Evolutionary conservation across 2,888 invertebrate species (phyloP).

Genomic region (Drosophila paramelanica): DNA sequence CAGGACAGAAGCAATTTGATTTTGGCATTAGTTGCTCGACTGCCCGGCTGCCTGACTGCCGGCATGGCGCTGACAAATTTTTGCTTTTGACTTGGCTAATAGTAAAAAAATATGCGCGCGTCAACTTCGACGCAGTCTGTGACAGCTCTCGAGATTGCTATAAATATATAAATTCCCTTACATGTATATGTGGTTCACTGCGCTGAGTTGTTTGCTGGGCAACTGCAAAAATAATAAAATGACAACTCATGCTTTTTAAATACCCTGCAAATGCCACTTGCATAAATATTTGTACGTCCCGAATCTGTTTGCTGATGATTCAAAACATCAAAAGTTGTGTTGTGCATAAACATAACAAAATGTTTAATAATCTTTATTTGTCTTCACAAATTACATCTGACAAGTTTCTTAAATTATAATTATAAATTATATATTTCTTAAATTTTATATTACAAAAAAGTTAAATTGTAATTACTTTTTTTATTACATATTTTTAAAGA

Average conservation of each 20-base stretch:
- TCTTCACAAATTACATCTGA: background rate
- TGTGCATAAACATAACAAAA: background rate
- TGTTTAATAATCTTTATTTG: background rate
- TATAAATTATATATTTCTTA: too few species aligned
- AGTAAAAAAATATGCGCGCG: conserved; percentile 63
- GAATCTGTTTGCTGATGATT: background rate
- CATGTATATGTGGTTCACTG: conserved; percentile 9
- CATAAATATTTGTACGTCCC: background rate
- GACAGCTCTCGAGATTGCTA: conserved; percentile 74
- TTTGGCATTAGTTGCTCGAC: conserved; percentile 48
- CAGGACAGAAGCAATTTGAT: conserved; percentile 73
- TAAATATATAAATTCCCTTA: conserved; percentile 63
- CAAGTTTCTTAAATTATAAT: background rate
- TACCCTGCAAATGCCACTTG: conserved; percentile 23
- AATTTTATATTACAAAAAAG: too few species aligned
- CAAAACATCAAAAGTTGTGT: background rate
- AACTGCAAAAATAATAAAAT: conserved; percentile 11
- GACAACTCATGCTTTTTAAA: background rate
- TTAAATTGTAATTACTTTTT: too few species aligned
- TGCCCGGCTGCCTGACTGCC: conserved; percentile 3
- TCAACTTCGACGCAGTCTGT: conserved; percentile 61
- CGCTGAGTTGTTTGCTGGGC: conserved; percentile 1
- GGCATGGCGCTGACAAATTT: conserved; percentile 51
- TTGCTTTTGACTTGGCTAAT: conserved; percentile 62
- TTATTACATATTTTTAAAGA: too few species aligned